phyloP scores from a whole-genome alignment of 2,888 invertebrate species.

The Allolobophora icterica region DNA sequence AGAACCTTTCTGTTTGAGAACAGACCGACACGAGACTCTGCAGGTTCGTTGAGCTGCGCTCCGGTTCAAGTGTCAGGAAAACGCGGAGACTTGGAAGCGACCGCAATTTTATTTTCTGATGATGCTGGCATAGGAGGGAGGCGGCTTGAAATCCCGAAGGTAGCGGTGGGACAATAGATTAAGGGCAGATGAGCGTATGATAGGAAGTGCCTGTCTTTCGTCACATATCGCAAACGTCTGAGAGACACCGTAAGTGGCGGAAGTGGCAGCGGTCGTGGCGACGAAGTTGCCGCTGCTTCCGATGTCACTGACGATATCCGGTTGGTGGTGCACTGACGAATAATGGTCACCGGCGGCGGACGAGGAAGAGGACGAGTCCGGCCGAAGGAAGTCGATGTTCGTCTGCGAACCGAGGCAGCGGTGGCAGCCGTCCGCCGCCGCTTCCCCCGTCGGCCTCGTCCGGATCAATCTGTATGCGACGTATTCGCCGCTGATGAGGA shows the following conservation, averaged over 20 bases:
- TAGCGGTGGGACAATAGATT: neutral
- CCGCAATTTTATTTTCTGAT: neutral
- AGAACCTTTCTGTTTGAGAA: neutral
- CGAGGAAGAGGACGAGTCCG: neutral
- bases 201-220: neutral
- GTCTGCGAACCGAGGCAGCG: conserved; percentile 14
- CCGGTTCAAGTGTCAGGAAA: neutral
- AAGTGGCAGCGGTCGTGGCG: neutral
- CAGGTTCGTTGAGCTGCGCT: neutral
- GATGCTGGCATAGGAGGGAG: conserved; percentile 20
- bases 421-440: neutral
- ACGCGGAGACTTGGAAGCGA: neutral
- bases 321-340: neutral
- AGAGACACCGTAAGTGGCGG: neutral
- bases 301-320: conserved; percentile 11
- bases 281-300: neutral
- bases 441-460: neutral
- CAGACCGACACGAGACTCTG: neutral
- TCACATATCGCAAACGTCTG: conserved; percentile 14
- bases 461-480: neutral
- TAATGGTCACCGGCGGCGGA: neutral
- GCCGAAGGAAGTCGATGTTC: neutral
- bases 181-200: neutral
- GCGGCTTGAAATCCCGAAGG: neutral
- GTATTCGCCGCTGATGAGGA: conserved; percentile 25